A percentile compares a stretch with the other conserved stretches of the same genome.
Conservation (phyloP, 2,113 vertebrate species). For the Daboia siamensis region DNA sequence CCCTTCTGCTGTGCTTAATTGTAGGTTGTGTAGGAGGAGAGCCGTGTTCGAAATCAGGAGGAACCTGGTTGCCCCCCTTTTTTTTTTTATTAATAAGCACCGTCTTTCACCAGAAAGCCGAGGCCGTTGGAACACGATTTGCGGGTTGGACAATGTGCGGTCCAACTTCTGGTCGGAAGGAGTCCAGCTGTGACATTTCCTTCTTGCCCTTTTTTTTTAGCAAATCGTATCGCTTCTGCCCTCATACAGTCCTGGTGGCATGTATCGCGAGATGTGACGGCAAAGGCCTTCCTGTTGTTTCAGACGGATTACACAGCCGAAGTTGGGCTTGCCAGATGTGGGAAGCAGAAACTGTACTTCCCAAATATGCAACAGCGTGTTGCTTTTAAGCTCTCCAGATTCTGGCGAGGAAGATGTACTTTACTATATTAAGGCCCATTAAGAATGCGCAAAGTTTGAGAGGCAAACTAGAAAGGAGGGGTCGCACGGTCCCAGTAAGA, state of each 20-base stretch:
- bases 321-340: too few species aligned
- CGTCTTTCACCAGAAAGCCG: not conserved
- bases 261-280: rapidly evolving
- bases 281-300: not conserved
- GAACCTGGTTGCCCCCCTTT: not conserved
- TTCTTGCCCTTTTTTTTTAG: not conserved
- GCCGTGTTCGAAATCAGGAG: not conserved
- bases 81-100: not conserved
- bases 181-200: too few species aligned
- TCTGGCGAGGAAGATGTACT: not conserved
- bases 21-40: not conserved
- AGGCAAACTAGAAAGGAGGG: not conserved
- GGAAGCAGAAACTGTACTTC: not conserved
- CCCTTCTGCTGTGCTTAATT: not conserved
- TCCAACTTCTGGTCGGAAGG: not conserved
- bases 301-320: not conserved
- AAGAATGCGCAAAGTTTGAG: not conserved
- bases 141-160: not conserved
- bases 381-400: not conserved
- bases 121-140: not conserved
- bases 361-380: not conserved
- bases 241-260: not conserved
- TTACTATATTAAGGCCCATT: not conserved
- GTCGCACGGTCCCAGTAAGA: not conserved
- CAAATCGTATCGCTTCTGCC: not conserved